These are phyloP conservation scores for Neomicropteryx cornuta DNA, from an alignment of 1,140 invertebrate species.

Conservation along the genomic window DNA sequence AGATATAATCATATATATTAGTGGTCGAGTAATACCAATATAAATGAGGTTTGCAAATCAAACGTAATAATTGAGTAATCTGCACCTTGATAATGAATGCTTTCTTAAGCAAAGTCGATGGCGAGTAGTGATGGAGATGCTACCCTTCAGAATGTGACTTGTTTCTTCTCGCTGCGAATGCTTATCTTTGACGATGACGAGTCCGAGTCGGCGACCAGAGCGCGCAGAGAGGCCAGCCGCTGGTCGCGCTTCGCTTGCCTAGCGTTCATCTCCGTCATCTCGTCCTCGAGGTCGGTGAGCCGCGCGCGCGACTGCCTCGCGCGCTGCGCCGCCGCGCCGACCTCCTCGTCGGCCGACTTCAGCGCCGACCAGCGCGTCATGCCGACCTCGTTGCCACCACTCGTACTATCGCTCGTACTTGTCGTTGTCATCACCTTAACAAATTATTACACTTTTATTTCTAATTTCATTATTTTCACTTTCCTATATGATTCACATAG, in stretches of 20 bases:
- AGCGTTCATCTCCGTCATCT: conserved; percentile 44
- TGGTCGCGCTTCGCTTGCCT: conserved; percentile 43
- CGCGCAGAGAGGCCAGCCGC: conserved; percentile 41
- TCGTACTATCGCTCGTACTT: no score
- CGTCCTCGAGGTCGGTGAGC: conserved; percentile 46
- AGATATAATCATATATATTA: no score
- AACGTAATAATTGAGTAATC: no score
- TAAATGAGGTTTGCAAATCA: no score
- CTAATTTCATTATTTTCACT: no score
- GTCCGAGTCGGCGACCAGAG: conserved; percentile 42
- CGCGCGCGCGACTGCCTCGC: conserved; percentile 37
- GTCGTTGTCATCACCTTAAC: no score
- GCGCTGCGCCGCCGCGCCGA: conserved; percentile 27
- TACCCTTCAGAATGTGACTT: conserved; percentile 37
- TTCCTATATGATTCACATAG: no score
- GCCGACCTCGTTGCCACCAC: conserved; percentile 23
- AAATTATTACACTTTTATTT: no score
- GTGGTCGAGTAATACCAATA: no score
- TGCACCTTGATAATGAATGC: no score
- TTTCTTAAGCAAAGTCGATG: no score
- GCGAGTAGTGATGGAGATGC: no score
- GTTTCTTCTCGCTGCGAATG: conserved; percentile 32
- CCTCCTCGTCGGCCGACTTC: conserved; percentile 28
- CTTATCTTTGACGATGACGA: conserved; percentile 23
- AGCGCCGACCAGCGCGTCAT: conserved; percentile 44